A percentile compares a stretch with the other conserved stretches of the same genome.
Evolutionary conservation across 2,113 vertebrate species (phyloP).

Genomic region (Plecturocebus donacophilus): DNA sequence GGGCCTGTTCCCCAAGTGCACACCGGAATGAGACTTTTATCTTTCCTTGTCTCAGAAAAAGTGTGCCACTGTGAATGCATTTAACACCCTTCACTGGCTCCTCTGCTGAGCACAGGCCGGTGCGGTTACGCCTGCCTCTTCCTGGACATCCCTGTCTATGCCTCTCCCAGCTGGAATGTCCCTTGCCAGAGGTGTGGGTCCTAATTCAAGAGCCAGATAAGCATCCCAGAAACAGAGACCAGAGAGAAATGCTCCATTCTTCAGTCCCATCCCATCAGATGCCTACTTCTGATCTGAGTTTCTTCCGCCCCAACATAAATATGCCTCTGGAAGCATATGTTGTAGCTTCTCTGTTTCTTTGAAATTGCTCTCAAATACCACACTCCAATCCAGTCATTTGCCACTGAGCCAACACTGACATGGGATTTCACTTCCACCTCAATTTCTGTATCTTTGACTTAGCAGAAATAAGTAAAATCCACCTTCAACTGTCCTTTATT

Average conservation of each 20-base stretch:
- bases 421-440: background rate
- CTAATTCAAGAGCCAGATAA: background rate
- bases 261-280: background rate
- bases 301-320: background rate
- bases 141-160: too few species aligned
- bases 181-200: background rate
- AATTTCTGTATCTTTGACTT: background rate
- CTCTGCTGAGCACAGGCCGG: background rate
- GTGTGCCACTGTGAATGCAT: background rate
- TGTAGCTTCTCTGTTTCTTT: background rate
- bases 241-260: background rate
- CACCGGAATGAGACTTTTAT: background rate
- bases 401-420: background rate
- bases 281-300: background rate
- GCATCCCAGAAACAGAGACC: background rate
- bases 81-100: background rate
- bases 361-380: background rate
- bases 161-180: background rate
- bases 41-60: background rate
- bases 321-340: background rate
- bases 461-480: background rate
- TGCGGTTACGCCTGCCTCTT: background rate
- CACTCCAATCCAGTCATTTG: background rate
- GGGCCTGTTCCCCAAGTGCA: background rate
- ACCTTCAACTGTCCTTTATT: background rate